A percentile compares a stretch with the other conserved stretches of the same genome.
Conservation (phyloP, 2,888 invertebrate genomes). For the Troglohyphantes excavatus region DNA sequence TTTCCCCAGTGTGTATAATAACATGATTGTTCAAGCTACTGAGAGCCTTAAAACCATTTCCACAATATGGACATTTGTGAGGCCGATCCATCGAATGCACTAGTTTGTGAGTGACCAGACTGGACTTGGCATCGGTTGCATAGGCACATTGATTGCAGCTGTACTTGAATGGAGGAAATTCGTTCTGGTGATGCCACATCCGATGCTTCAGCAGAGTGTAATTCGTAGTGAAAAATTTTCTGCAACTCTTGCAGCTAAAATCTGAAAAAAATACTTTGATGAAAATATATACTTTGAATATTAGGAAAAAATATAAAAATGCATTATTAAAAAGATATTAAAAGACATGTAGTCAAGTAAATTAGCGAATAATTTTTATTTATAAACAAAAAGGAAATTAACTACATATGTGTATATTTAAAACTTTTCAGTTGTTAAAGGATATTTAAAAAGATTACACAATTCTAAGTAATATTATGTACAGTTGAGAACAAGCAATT, state of each 20-base stretch:
- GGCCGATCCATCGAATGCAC: constrained; percentile 43
- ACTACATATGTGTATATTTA: too few relatives aligned
- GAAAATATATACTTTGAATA: background rate
- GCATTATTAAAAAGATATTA: too few relatives aligned
- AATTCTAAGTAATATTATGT: too few relatives aligned
- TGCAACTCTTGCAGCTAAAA: constrained; percentile 37
- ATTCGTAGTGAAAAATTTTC: constrained; percentile 37
- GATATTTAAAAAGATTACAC: too few relatives aligned
- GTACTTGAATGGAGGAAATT: constrained; percentile 27
- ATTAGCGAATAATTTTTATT: background rate
- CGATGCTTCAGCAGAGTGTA: constrained; percentile 44
- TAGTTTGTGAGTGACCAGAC: constrained; percentile 20
- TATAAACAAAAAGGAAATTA: too few relatives aligned
- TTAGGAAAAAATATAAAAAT: too few relatives aligned
- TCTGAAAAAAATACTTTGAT: constrained; percentile 31
- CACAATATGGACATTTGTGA: constrained; percentile 23
- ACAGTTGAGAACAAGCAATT: too few relatives aligned
- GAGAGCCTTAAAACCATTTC: constrained; percentile 50
- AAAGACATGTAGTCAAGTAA: too few relatives aligned
- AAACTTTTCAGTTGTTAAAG: too few relatives aligned
- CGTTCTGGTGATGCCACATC: constrained; percentile 63
- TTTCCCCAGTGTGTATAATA: constrained; percentile 53
- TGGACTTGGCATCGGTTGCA: constrained; percentile 40
- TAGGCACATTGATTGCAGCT: constrained; percentile 53
- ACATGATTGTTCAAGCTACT: constrained; percentile 46